Evolutionary conservation across 1,140 invertebrate genomes (phyloP).

Genomic region (Popillia japonica): DNA sequence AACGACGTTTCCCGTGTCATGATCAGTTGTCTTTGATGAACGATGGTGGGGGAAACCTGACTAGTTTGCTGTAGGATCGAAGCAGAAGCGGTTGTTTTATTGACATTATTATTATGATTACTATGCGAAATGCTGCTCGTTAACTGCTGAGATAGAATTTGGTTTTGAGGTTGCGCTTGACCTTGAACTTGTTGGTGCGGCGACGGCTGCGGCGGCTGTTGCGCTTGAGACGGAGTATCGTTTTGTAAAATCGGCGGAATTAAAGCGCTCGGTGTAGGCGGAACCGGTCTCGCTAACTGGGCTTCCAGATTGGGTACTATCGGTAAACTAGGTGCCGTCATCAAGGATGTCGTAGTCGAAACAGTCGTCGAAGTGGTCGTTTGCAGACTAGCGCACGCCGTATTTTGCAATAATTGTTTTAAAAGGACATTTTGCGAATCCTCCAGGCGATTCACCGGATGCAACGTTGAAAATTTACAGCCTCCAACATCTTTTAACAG

Average conservation of each 20-base stretch:
- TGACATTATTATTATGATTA: constrained; percentile 33
- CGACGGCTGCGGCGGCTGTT: constrained; percentile 13
- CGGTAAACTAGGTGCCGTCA: constrained; percentile 70
- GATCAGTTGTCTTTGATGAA: constrained; percentile 50
- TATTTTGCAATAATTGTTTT: constrained; percentile 89
- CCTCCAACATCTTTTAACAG: constrained; percentile 41
- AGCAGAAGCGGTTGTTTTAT: background rate
- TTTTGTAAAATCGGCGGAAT: constrained; percentile 58
- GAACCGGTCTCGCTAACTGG: constrained; percentile 75
- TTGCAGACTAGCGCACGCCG: constrained; percentile 69
- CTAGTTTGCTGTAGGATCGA: background rate
- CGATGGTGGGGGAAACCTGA: constrained; percentile 8
- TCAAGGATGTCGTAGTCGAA: constrained; percentile 60
- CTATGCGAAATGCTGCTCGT: background rate
- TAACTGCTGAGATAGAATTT: constrained; percentile 38
- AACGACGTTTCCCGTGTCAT: constrained; percentile 67
- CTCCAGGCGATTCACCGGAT: constrained; percentile 65
- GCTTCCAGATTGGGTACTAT: constrained; percentile 77
- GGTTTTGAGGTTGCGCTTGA: background rate
- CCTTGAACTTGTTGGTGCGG: constrained; percentile 44
- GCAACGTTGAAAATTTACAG: constrained; percentile 55
- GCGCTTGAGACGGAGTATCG: constrained; percentile 43
- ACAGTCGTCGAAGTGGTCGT: constrained; percentile 63
- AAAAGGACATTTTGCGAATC: constrained; percentile 89
- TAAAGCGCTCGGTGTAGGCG: constrained; percentile 66